phyloP scores from a whole-genome alignment of 2,888 invertebrate species.

The Drosophila cracens region DNA sequence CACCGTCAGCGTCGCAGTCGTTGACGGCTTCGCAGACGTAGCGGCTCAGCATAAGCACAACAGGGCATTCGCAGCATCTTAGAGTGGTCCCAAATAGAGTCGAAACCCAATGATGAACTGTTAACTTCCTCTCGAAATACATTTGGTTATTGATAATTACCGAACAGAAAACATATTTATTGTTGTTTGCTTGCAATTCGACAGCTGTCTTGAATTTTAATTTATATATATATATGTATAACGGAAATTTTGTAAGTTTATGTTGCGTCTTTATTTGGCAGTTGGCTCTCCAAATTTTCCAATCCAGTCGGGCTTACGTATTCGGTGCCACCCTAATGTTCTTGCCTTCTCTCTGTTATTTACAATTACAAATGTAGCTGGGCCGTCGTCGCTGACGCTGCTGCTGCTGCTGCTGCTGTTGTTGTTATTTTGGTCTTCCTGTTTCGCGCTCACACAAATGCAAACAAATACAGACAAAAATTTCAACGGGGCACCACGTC shows the following conservation, averaged over 20 bases:
- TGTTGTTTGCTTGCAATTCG: not conserved
- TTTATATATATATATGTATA: not conserved
- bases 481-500: constrained; percentile 48
- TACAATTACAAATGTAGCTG: constrained; percentile 59
- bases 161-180: not conserved
- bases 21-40: constrained; percentile 7
- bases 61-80: constrained; percentile 53
- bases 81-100: constrained; percentile 39
- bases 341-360: constrained; percentile 38
- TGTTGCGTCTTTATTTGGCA: not conserved
- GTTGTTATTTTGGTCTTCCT: constrained; percentile 68
- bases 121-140: not conserved
- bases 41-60: constrained; percentile 35
- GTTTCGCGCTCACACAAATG: constrained; percentile 62
- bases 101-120: not conserved
- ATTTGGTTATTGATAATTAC: not conserved
- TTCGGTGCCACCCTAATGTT: constrained; percentile 60
- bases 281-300: constrained; percentile 28
- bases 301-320: constrained; percentile 16
- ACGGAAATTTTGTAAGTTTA: not conserved
- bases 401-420: constrained; percentile 35
- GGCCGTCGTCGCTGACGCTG: constrained; percentile 19
- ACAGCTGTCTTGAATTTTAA: not conserved
- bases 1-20: constrained; percentile 7
- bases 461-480: constrained; percentile 45